phyloP scores from a whole-genome alignment of 1,140 invertebrate species.

The Wasmannia auropunctata region DNA sequence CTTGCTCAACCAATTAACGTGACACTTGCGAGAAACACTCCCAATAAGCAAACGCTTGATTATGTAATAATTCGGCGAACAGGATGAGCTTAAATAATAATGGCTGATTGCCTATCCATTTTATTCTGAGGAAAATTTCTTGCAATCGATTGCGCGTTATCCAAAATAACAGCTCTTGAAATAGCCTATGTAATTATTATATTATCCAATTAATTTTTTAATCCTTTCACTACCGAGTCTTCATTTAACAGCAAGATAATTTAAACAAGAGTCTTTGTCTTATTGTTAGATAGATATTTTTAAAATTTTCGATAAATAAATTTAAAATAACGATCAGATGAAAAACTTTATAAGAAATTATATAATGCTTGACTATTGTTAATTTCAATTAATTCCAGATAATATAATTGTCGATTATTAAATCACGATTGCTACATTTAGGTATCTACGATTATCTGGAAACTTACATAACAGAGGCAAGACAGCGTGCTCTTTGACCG shows the following conservation, averaged over 20 bases:
- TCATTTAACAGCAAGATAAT: neutral
- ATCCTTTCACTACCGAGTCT: neutral
- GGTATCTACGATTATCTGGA: neutral
- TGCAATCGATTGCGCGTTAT: neutral
- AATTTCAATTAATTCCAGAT: neutral
- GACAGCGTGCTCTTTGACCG: constrained; percentile 34
- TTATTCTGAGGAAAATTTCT: neutral
- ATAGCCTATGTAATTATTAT: neutral
- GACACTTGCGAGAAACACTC: neutral
- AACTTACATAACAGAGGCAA: constrained; percentile 26
- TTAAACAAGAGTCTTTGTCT: neutral
- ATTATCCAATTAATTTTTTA: neutral
- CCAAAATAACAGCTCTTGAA: neutral
- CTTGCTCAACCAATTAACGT: constrained; percentile 1
- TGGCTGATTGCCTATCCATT: neutral
- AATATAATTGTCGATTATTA: neutral
- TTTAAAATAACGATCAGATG: neutral
- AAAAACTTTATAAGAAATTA: neutral
- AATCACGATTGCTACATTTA: neutral
- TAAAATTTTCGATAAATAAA: neutral
- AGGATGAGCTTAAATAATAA: neutral
- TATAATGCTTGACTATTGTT: neutral
- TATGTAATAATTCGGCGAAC: constrained; percentile 27
- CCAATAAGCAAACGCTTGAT: constrained; percentile 22
- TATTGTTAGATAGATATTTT: neutral